Evolutionary conservation across 2,113 vertebrate genomes (phyloP), one percentile per base, ranked within the genome.

Genomic region (Oncorhynchus tshawytscha): DNA sequence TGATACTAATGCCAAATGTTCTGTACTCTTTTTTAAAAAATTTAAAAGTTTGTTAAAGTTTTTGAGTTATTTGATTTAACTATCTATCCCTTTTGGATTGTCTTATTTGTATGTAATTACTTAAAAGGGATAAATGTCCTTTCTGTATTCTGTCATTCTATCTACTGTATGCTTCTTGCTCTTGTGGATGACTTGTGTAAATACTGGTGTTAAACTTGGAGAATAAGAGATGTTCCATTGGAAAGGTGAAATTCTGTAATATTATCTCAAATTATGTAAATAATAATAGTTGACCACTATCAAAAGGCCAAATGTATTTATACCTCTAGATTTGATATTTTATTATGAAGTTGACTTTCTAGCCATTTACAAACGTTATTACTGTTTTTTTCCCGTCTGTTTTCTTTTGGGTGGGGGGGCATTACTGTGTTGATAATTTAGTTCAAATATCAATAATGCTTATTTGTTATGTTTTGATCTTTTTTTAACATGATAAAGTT

Each of bases 321-420:
- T 97, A 98, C 93, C 94, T 95, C 94, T 95, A 96, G 95, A 96
- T 96, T 96, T 96, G 96, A 95, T 98, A 97, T 97, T 97, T 99
- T 97, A 97, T 95, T 96, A 96, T 92, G 86, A 91, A 93, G 89
- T 94, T 91, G 84, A 90, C 96, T 98, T 97, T 96, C 92, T 96
- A 96, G 96, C 94, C 93, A 93, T 91, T 91, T 88, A 89, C 85
- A 90, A 80, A 81, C 82, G 92, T 94, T 45, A 11, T 88, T 92
- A 93, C 91, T 93, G 88, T 11, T 3, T 45, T 45, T 45, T 45
- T 11, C 27, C 27, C 8, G 34, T 39, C 34, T 9, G 34, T 45
- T 45, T 45, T 45, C 5, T 31, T 8, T 31, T 1, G 4, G 29
- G 2, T 0, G 31, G 31, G 5, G 34, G 39, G 2, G 39, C 1